Evolutionary conservation across 1,140 invertebrate species (phyloP).

Genomic region (Lerema accius): DNA sequence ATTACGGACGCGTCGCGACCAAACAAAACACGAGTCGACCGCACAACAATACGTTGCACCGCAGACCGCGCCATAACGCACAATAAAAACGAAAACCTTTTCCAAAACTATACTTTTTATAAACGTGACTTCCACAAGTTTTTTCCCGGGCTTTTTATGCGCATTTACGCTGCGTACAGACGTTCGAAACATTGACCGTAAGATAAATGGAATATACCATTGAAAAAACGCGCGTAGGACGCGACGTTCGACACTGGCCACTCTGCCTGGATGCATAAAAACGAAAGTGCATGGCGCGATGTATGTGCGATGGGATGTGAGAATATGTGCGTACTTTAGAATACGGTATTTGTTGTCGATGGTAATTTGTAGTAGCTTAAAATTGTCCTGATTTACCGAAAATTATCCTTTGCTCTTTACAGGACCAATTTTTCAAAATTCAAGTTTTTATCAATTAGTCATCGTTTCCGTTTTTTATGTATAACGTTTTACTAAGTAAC

Average conservation of each 20-base stretch:
- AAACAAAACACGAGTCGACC: slow-evolving; percentile 27
- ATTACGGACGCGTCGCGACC: slow-evolving; percentile 17
- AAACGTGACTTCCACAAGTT: slow-evolving; percentile 40
- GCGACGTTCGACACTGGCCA: slow-evolving; percentile 52
- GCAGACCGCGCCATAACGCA: slow-evolving; percentile 31
- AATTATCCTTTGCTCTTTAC: too few relatives aligned
- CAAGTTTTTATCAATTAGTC: too few relatives aligned
- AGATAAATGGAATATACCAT: slow-evolving; percentile 66
- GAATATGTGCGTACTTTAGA: slow-evolving; percentile 31
- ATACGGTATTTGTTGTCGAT: slow-evolving; percentile 49
- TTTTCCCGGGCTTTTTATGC: slow-evolving; percentile 42
- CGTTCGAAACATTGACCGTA: slow-evolving; percentile 65
- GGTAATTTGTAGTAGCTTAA: too few relatives aligned
- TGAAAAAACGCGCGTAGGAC: slow-evolving; percentile 53
- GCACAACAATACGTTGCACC: slow-evolving; percentile 34
- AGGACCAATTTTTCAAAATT: too few relatives aligned
- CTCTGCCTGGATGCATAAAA: slow-evolving; percentile 64
- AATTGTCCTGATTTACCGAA: too few relatives aligned
- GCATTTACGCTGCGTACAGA: slow-evolving; percentile 58
- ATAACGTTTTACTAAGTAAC: too few relatives aligned
- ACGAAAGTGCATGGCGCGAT: slow-evolving; percentile 65
- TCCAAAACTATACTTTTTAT: slow-evolving; percentile 40
- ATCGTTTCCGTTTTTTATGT: too few relatives aligned
- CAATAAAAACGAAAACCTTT: slow-evolving; percentile 41
- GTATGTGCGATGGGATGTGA: slow-evolving; percentile 32